These are phyloP conservation scores for Parauchenoglanis ngamensis DNA, from an alignment of 2,797 vertebrate species.

Conservation along the genomic window DNA sequence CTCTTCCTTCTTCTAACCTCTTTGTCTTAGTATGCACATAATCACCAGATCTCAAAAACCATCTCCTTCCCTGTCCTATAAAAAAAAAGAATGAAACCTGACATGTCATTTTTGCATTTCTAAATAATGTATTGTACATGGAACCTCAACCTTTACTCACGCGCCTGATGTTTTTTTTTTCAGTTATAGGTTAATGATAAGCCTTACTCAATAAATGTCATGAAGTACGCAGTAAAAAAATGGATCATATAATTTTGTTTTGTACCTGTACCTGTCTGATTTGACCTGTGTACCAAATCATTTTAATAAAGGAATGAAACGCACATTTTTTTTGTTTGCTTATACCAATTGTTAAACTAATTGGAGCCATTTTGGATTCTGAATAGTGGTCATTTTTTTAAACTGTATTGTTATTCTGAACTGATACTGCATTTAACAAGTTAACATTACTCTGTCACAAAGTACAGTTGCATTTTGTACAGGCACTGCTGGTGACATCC, in stretches of 20 bases:
- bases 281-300: slow-evolving; percentile 56
- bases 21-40: slow-evolving; percentile 44
- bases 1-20: slow-evolving; percentile 32
- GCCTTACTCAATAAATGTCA: slow-evolving; percentile 53
- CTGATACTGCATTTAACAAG: neutral
- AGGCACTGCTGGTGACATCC: neutral
- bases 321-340: slow-evolving; percentile 30
- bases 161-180: slow-evolving; percentile 38
- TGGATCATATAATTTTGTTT: slow-evolving; percentile 52
- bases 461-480: neutral
- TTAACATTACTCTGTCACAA: neutral
- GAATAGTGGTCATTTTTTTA: neutral
- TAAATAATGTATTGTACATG: slow-evolving; percentile 52
- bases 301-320: slow-evolving; percentile 64
- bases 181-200: slow-evolving; percentile 48
- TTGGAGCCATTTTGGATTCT: neutral
- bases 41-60: neutral
- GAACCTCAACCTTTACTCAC: slow-evolving; percentile 50
- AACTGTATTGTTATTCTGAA: neutral
- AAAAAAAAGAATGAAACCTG: slow-evolving; percentile 32
- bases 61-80: neutral
- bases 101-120: slow-evolving; percentile 51
- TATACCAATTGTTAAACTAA: neutral
- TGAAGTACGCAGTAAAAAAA: slow-evolving; percentile 40
- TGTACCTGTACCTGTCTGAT: slow-evolving; percentile 57